phyloP scores from a whole-genome alignment of 2,797 vertebrate species.

The Danio jaintianensis region DNA sequence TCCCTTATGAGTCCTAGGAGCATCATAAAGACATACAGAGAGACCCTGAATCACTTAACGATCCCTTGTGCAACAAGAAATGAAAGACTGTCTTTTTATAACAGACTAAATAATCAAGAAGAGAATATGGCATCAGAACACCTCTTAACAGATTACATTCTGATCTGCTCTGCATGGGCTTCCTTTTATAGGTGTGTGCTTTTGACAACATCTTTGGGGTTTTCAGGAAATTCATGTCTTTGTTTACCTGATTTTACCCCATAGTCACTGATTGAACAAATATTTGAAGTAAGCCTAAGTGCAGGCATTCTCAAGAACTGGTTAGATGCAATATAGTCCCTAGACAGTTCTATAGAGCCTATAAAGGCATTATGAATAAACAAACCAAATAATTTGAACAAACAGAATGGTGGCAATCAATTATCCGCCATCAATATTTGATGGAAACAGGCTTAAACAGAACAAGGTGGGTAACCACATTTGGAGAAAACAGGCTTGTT shows the following conservation, averaged over 20 bases:
- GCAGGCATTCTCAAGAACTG: background rate
- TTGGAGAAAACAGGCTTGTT: background rate
- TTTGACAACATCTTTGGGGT: slow-evolving; percentile 1
- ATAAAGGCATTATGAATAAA: background rate
- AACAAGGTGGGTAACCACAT: slow-evolving; percentile 8
- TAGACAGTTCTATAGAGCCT: background rate
- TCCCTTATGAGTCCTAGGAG: background rate
- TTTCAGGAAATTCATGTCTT: slow-evolving; percentile 45
- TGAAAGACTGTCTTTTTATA: background rate
- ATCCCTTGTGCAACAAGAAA: background rate
- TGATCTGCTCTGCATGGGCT: background rate
- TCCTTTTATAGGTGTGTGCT: slow-evolving; percentile 1
- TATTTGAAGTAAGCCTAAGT: background rate
- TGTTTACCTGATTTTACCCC: slow-evolving; percentile 24
- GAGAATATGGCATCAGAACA: background rate
- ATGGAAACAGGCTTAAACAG: slow-evolving; percentile 12
- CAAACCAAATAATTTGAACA: slow-evolving; percentile 8
- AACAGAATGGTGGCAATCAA: background rate
- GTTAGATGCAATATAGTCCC: background rate
- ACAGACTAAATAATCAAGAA: background rate
- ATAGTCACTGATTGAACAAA: background rate
- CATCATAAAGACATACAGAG: background rate
- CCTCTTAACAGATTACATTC: background rate
- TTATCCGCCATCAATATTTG: slow-evolving; percentile 2
- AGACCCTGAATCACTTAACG: background rate